These are phyloP conservation scores for Pogonocichla stellata DNA, from an alignment of 2,113 vertebrate species.

Conservation along the genomic window DNA sequence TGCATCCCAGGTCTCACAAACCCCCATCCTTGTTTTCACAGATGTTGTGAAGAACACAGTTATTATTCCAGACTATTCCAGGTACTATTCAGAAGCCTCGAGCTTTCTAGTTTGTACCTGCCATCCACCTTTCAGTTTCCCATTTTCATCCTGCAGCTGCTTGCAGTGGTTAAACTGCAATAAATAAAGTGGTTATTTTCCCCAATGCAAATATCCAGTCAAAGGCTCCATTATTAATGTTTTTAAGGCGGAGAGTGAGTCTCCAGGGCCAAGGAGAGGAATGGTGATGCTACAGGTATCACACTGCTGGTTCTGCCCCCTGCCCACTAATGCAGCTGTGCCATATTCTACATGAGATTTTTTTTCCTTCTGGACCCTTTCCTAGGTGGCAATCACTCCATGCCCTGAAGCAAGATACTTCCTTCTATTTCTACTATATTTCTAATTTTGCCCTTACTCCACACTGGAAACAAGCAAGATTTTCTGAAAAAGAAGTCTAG, in stretches of 20 bases:
- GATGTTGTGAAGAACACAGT: neutral
- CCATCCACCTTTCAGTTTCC: neutral
- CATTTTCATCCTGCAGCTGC: neutral
- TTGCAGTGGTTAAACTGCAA: neutral
- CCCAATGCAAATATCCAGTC: neutral
- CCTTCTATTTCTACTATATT: neutral
- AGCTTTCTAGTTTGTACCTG: conserved; percentile 1
- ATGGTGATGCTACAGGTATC: neutral
- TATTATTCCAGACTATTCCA: neutral
- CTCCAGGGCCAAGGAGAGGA: neutral
- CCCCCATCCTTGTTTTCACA: neutral
- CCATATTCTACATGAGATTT: neutral
- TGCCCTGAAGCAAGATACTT: neutral
- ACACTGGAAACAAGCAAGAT: neutral
- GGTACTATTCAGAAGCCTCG: neutral
- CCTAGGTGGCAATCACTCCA: neutral
- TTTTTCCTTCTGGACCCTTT: neutral
- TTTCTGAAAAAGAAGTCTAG: neutral
- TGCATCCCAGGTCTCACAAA: neutral
- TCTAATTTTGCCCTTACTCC: neutral
- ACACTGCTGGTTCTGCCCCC: neutral
- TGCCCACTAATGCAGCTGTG: neutral
- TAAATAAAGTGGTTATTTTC: neutral
- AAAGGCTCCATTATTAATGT: neutral
- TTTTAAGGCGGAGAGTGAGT: neutral